Base-by-base conservation (phyloP, 2,797 vertebrate species). In the Notolabrus celidotus region DNA sequence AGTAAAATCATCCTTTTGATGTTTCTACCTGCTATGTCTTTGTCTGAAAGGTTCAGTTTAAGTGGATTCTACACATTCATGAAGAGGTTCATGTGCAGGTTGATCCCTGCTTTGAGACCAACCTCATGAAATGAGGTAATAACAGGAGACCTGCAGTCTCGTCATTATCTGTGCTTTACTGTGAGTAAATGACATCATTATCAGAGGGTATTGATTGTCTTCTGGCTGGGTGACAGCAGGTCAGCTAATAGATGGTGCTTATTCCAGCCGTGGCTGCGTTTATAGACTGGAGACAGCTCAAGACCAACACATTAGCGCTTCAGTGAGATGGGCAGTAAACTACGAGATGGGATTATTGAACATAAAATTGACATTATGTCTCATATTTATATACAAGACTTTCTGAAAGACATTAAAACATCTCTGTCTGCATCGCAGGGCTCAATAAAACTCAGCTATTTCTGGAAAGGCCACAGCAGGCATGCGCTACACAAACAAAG, bases 181-280 rank as follows among this genome's bases (percentile, higher is more conserved):
- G 47, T 61, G 69, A 83, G 76, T 79, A 73, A 84, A 86, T 89
- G 76, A 90, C 85, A 88, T 92, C 89, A 90, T 92, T 86, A 89
- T 84, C 64, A 60, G 64, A 33, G 34, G 11, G 54, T 83, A 89
- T 86, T 65, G 86, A 90, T 89, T 34, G 68, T 58, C 42, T 33
- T 47, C 34, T 74, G 46, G 72, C 76, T 14, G 73, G 68, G 64
- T 77, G 85, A 83, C 86, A 74, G 86, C 82, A 67, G 88, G 90
- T 86, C 89, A 83, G 68, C 62, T 87, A 77, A 89, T 87, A 84
- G 79, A 89, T 78, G 85, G 84, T 19, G 74, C 47, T 59, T 82
- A 69, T 83, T 87, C 60, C 74, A 68, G 71, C 61, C 22, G 14
- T 65, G 74, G 66, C 70, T 76, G 20, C 22, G 19, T 88, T 88